These are phyloP conservation scores for Epirrhoe tristata DNA, from an alignment of 2,888 invertebrate genomes.

Conservation along the genomic window DNA sequence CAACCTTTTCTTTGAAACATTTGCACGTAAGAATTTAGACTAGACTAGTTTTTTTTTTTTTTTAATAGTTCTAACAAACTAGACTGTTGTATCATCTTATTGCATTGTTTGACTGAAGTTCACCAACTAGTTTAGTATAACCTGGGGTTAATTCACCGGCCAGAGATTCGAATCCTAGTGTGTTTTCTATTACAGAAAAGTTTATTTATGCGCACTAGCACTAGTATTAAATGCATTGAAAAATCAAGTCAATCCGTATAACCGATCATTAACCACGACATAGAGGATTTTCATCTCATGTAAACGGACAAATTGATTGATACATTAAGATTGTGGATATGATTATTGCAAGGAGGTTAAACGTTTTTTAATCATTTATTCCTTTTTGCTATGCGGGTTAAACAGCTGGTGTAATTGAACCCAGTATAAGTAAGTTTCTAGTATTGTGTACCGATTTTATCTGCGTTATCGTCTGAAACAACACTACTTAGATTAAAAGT, in stretches of 20 bases:
- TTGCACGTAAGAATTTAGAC: conserved; percentile 7
- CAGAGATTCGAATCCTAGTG: background rate
- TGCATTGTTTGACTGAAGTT: conserved; percentile 32
- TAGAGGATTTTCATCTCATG: too few relatives aligned
- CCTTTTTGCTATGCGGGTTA: background rate
- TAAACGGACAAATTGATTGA: too few relatives aligned
- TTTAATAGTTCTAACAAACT: conserved; percentile 51
- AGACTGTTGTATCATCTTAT: conserved; percentile 40
- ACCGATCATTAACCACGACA: too few relatives aligned
- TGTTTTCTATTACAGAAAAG: too few relatives aligned
- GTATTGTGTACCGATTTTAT: conserved; percentile 62
- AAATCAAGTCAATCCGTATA: too few relatives aligned
- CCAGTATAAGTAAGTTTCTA: conserved; percentile 18
- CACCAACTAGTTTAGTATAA: background rate
- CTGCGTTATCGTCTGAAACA: conserved; percentile 74
- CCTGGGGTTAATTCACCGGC: background rate
- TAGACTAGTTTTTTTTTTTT: conserved; percentile 44
- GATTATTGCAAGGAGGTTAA: too few relatives aligned
- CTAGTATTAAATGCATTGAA: too few relatives aligned
- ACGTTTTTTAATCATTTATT: too few relatives aligned
- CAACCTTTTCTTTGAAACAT: background rate
- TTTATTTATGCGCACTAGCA: too few relatives aligned
- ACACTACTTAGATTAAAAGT: conserved; percentile 55
- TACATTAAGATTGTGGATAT: too few relatives aligned
- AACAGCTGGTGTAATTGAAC: background rate